phyloP scores from a whole-genome alignment of 2,113 vertebrate species.

The Rhinopomastus cyanomelas region DNA sequence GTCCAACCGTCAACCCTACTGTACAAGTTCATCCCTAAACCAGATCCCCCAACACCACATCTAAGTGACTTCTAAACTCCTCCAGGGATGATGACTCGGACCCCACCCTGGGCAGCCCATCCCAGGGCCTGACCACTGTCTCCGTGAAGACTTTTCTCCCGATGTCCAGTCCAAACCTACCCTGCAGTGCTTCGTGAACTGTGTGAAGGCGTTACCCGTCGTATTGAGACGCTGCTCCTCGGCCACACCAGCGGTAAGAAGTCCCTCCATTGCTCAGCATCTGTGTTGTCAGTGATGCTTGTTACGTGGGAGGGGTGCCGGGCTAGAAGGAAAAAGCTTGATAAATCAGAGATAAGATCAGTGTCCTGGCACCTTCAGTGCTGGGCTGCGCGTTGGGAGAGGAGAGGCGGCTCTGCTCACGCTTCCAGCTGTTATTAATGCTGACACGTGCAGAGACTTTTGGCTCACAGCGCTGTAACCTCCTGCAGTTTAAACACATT shows the following conservation, averaged over 20 bases:
- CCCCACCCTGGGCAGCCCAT: too few relatives aligned
- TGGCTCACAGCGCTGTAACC: conserved; percentile 5
- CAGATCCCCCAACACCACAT: too few relatives aligned
- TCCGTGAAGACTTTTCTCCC: too few relatives aligned
- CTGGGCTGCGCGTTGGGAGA: neutral
- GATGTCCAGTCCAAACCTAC: too few relatives aligned
- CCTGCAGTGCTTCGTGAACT: neutral
- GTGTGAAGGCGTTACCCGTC: neutral
- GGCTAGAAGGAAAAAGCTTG: neutral
- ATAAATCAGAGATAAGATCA: conserved; percentile 16
- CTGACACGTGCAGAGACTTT: conserved; percentile 18
- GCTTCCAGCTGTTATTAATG: conserved; percentile 53
- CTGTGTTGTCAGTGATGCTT: neutral
- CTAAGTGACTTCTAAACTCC: too few relatives aligned
- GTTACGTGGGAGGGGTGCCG: neutral
- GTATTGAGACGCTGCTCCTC: neutral
- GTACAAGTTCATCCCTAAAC: too few relatives aligned
- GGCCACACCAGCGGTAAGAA: neutral
- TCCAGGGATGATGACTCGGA: too few relatives aligned
- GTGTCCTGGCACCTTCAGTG: neutral
- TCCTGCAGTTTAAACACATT: conserved; percentile 25
- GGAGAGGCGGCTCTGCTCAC: neutral
- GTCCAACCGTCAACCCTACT: too few relatives aligned
- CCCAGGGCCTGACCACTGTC: too few relatives aligned
- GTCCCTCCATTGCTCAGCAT: neutral